Percentiles rank a stretch among this genome's conserved stretches.
These are phyloP conservation scores for Drosophila imparisetae DNA, from an alignment of 2,888 invertebrate species.

Conservation along the genomic window DNA sequence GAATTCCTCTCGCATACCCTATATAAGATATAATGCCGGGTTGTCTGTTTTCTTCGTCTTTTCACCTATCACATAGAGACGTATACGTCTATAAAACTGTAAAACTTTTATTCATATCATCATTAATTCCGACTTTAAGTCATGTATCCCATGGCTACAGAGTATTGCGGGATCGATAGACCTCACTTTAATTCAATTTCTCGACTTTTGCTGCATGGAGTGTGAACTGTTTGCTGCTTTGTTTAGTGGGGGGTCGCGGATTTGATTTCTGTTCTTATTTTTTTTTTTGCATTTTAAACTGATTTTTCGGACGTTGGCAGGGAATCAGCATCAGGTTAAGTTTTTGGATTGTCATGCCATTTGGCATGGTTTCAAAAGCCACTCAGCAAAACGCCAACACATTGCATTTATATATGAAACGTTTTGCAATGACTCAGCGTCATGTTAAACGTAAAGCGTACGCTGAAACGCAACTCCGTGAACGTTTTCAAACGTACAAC, in stretches of 20 bases:
- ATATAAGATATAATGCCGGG: background rate
- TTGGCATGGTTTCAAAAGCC: conserved; percentile 43
- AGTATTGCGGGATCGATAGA: conserved; percentile 3
- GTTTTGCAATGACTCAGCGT: conserved; percentile 34
- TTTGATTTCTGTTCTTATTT: conserved; percentile 57
- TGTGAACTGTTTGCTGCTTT: conserved; percentile 53
- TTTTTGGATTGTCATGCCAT: conserved; percentile 46
- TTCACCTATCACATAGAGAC: background rate
- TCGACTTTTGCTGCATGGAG: conserved; percentile 14
- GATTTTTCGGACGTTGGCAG: conserved; percentile 33
- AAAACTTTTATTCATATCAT: background rate
- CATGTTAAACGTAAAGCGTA: conserved; percentile 27
- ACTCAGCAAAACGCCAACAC: conserved; percentile 23
- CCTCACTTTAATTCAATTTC: conserved; percentile 2
- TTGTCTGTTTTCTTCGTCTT: background rate
- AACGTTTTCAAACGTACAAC: conserved; percentile 5
- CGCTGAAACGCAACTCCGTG: conserved; percentile 25
- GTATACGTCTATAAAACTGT: background rate
- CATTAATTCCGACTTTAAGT: background rate
- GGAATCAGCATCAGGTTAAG: conserved; percentile 23
- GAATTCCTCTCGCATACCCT: conserved; percentile 33
- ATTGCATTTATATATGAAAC: conserved; percentile 44
- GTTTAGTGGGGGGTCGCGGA: conserved; percentile 56
- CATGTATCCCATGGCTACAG: conserved; percentile 3
- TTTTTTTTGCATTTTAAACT: conserved; percentile 18